Base-by-base conservation (phyloP, 2,888 invertebrate genomes). In the Xestia rhomboidea region DNA sequence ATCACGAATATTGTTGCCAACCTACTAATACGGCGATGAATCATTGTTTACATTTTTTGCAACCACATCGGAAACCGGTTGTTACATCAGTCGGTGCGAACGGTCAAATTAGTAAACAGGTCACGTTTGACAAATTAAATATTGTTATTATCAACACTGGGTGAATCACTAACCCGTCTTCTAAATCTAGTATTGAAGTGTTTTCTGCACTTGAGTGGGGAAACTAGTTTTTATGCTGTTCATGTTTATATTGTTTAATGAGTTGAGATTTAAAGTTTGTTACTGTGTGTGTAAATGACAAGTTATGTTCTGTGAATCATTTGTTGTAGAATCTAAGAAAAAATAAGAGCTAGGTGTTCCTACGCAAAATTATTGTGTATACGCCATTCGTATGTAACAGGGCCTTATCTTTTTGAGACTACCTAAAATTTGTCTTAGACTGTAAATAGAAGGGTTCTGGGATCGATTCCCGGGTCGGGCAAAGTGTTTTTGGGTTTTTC, bases 31-130 rank as follows among this genome's bases (percentile, higher is more conserved):
- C 24, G 13, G 15, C 27, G n/a, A 27, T 90, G 89, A 89, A 10
- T 89, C 89, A 90, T 76, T 89, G 87, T 88, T 89, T 88, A 89
- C 78, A 63, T 85, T 88, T 89, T 89, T 86, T 83, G 80, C 77
- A 76, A 72, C 44, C 63, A 77, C 30, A n/a, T 75, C n/a, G 41
- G 11, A 11, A 62, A 89, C 86, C 60, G 64, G 85, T 83, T 82
- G 85, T 83, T 82, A 79, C 63, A 63, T 18, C 66, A 81, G 13
- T 82, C 81, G 76, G 54, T 41, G 54, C 49, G 60, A 84, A 68
- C 60, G 21, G 62, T 73, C 76, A 73, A 76, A 81, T 86, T 83
- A 80, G 64, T 57, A 82, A 84, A 62, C 84, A 68, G 78, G 84
- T 85, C 83, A 83, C 87, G 80, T 87, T 44, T n/a, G 18, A 41